Base-by-base conservation (phyloP, 2,888 invertebrate genomes). In the Machimus rusticus region DNA sequence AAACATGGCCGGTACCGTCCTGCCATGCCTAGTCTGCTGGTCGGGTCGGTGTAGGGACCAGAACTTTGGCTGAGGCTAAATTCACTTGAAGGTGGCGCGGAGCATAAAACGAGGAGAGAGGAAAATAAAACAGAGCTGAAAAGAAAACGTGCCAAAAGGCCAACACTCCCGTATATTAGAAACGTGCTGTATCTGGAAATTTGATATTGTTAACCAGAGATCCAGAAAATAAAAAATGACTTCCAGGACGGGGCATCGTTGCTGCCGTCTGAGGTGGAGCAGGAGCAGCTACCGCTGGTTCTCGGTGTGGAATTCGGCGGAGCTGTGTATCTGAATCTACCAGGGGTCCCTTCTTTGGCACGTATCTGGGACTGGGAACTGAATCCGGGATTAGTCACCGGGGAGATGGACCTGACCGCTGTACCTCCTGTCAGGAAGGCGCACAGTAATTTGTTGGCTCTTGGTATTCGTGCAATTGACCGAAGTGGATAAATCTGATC, bases 141-240 rank as follows among this genome's bases (percentile, higher is more conserved):
- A 86, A 86, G 85, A 81, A 87, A 88, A 88, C 88, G 88, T 88
- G 87, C 88, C 87, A 88, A 88, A 88, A 87, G 88, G 87, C 88
- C 88, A 88, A 88, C 87, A 88, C 88, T 88, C 88, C 84, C 87
- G 87, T 88, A 88, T 92, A 91, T 92, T 91, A 91, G 91, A 91
- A 91, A 92, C 91, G 92, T 91, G 92, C 91, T 91, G 91, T 92
- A 91, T 91, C 92, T 91, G 81, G 87, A 88, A 88, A 89, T 88
- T 88, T 90, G 91, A 91, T 91, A 91, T 86, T 86, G 86, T 86
- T 86, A 86, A 86, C 86, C 86, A 77, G 77, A 86, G 85, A 85
- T 85, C 85, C 85, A 74, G 85, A 85, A 85, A 85, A 85, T 85
- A 85, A 85, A 85, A 85, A 85, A 85, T 85, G 85, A 85, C 85